These are phyloP conservation scores for Drosophila elegans DNA, from an alignment of 1,140 invertebrate species.

Conservation along the genomic window DNA sequence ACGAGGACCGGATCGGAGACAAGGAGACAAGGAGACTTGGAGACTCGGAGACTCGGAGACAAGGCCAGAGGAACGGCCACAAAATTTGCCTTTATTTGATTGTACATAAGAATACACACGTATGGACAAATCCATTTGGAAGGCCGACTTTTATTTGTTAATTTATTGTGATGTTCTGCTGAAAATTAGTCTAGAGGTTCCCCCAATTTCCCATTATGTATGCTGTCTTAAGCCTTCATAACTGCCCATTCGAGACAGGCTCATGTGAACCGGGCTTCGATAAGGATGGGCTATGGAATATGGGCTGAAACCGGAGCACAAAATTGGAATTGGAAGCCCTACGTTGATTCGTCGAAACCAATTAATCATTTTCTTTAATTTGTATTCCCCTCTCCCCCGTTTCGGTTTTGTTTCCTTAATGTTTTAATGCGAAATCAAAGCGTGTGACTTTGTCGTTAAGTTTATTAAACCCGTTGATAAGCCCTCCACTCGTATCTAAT, in stretches of 20 bases:
- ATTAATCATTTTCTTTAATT: constrained; percentile 70
- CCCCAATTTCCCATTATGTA: constrained; percentile 73
- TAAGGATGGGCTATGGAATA: not conserved
- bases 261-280: constrained; percentile 8
- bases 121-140: constrained; percentile 64
- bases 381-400: constrained; percentile 13
- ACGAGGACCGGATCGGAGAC: constrained; percentile 1
- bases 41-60: not conserved
- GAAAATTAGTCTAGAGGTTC: constrained; percentile 76
- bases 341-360: constrained; percentile 61
- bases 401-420: not conserved
- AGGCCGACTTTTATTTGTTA: constrained; percentile 76
- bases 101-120: constrained; percentile 12
- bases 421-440: constrained; percentile 49
- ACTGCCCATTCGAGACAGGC: constrained; percentile 40
- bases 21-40: not conserved
- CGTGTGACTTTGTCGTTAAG: constrained; percentile 57
- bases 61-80: constrained; percentile 14
- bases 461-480: constrained; percentile 24
- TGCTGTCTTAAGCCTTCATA: constrained; percentile 64
- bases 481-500: constrained; percentile 21
- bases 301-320: not conserved
- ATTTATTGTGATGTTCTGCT: constrained; percentile 79
- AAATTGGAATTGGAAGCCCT: constrained; percentile 40
- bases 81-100: constrained; percentile 72